These are phyloP conservation scores for Philopotamus ludificatus DNA, from an alignment of 1,140 invertebrate species.

Conservation along the genomic window DNA sequence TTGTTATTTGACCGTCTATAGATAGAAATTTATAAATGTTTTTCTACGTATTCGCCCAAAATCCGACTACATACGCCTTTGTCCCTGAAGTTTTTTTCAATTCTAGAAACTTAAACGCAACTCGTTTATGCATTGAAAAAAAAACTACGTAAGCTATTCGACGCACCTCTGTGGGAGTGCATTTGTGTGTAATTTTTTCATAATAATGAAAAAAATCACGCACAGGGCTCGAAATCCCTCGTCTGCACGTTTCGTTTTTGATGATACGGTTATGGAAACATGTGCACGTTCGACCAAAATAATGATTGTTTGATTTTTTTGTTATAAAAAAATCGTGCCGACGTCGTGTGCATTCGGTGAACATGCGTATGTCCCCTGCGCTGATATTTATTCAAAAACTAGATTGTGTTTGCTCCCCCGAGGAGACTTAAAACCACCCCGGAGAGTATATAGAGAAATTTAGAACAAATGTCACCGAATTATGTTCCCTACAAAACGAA, in stretches of 20 bases:
- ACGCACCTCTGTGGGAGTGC: no score
- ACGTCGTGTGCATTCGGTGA: conserved; percentile 18
- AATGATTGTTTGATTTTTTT: no score
- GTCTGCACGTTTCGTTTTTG: no score
- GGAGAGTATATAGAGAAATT: conserved; percentile 13
- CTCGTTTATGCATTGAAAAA: no score
- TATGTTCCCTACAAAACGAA: no score
- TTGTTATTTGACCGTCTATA: neutral
- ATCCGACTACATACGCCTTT: neutral
- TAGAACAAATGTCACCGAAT: conserved; percentile 22
- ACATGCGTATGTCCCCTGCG: conserved; percentile 11
- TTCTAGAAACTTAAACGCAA: neutral
- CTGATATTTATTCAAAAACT: conserved; percentile 12
- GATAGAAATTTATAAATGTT: neutral
- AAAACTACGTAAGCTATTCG: no score
- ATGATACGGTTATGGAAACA: no score
- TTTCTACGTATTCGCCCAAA: neutral
- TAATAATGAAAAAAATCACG: no score
- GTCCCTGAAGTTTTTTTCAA: neutral
- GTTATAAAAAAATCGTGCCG: no score
- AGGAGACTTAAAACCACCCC: conserved; percentile 1
- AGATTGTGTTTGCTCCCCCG: neutral
- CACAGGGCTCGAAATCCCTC: no score
- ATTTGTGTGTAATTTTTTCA: no score
- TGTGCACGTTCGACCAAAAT: no score